A percentile compares a stretch with the other conserved stretches of the same genome.
These are phyloP conservation scores for Morone chrysops DNA, from an alignment of 2,113 vertebrate species.

Conservation along the genomic window DNA sequence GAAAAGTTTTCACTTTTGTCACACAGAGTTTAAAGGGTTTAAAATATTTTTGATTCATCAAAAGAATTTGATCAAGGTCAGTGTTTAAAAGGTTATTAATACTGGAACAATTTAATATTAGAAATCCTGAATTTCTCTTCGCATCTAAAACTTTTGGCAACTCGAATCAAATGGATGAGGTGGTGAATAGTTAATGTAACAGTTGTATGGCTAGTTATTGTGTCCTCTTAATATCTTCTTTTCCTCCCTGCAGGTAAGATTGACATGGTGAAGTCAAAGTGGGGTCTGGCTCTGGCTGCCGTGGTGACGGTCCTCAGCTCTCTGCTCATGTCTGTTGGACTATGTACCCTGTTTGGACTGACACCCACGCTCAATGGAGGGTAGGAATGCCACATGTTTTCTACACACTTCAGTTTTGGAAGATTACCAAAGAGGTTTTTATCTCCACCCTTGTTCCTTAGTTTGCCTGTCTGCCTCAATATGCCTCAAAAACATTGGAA, in stretches of 20 bases:
- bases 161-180: not conserved
- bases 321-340: slow-evolving; percentile 97
- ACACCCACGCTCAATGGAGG: slow-evolving; percentile 98
- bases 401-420: not conserved
- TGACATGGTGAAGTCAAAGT: slow-evolving; percentile 99
- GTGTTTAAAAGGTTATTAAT: not conserved
- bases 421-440: not conserved
- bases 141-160: not conserved
- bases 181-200: not conserved
- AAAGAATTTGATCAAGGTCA: not conserved
- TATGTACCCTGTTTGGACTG: slow-evolving; percentile 96
- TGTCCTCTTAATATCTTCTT: not conserved
- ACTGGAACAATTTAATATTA: not conserved
- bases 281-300: slow-evolving; percentile 96
- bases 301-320: slow-evolving; percentile 99
- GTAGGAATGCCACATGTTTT: slow-evolving; percentile 79
- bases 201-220: rapidly evolving
- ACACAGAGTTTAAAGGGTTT: no score
- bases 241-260: slow-evolving; percentile 89
- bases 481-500: no score
- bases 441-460: not conserved
- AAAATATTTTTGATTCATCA: not conserved
- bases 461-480: not conserved
- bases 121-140: not conserved
- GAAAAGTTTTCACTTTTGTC: no score